Evolutionary conservation across 2,113 vertebrate genomes (phyloP).

Genomic region (Gobio gobio): DNA sequence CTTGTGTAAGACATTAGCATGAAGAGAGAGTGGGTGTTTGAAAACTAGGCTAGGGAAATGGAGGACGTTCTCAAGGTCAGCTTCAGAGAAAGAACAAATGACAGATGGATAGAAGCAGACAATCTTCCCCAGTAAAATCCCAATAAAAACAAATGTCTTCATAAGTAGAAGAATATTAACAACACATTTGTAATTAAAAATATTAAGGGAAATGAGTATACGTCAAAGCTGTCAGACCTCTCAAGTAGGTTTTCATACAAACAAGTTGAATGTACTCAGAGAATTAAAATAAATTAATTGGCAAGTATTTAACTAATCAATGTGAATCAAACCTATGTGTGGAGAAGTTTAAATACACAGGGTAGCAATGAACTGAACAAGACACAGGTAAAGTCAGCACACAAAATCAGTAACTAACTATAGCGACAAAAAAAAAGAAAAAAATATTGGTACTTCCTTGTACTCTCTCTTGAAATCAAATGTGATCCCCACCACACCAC

Average conservation of each 20-base stretch:
- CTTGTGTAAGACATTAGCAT: slow-evolving; percentile 67
- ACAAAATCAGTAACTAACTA: no score
- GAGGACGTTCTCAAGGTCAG: slow-evolving; percentile 74
- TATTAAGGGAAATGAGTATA: background rate
- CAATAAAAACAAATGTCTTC: background rate
- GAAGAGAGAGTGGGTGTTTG: slow-evolving; percentile 55
- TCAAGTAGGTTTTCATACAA: background rate
- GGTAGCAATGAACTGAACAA: no score
- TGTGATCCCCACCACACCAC: no score
- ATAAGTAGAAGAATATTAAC: background rate
- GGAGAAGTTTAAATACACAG: no score
- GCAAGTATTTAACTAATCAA: no score
- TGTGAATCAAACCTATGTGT: no score
- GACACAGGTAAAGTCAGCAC: no score
- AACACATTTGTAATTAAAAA: background rate
- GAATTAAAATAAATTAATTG: background rate
- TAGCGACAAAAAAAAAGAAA: no score
- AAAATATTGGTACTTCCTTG: no score
- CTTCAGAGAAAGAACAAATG: slow-evolving; percentile 51
- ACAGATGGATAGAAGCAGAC: background rate
- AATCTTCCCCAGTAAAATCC: background rate
- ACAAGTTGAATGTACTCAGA: background rate
- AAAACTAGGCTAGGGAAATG: slow-evolving; percentile 50
- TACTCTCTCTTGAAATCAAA: no score
- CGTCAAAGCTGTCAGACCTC: background rate